Evolutionary conservation across 53 echinoderm and acorn worm genomes (phyloP).

Genomic region (Henricia sp.): DNA sequence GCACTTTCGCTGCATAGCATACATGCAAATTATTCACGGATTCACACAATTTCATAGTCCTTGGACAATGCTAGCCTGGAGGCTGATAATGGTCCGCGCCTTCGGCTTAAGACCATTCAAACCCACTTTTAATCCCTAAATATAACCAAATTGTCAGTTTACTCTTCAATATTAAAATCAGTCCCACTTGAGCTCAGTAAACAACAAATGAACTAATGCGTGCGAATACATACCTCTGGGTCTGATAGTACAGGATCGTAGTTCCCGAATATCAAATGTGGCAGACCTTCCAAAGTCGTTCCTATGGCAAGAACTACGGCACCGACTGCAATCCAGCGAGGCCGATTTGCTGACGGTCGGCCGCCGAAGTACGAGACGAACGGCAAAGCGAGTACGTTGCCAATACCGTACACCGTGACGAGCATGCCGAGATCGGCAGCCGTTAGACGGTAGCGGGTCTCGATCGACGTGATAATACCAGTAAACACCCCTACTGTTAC

Average conservation of each 20-base stretch:
- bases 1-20: too few relatives aligned
- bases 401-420: slow-evolving; percentile 51
- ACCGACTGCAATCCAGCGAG: slow-evolving; percentile 47
- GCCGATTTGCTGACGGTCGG: slow-evolving; percentile 25
- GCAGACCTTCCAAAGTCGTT: slow-evolving; percentile 34
- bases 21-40: too few relatives aligned
- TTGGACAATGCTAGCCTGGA: too few relatives aligned
- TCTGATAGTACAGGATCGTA: slow-evolving; percentile 10
- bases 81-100: too few relatives aligned
- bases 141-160: too few relatives aligned
- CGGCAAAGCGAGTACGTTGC: slow-evolving; percentile 60
- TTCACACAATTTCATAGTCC: too few relatives aligned
- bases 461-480: slow-evolving; percentile 68
- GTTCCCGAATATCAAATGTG: slow-evolving; percentile 46
- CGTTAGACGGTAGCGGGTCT: slow-evolving; percentile 69
- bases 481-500: slow-evolving; percentile 59
- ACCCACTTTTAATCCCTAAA: too few relatives aligned
- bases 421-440: slow-evolving; percentile 62
- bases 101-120: too few relatives aligned
- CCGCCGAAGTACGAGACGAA: slow-evolving; percentile 53
- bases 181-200: too few relatives aligned
- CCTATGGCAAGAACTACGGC: slow-evolving; percentile 27
- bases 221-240: slow-evolving; percentile 34
- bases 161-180: too few relatives aligned
- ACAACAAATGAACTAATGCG: too few relatives aligned